phyloP scores from a whole-genome alignment of 2,113 vertebrate genomes.

The Dinomys branickii region DNA sequence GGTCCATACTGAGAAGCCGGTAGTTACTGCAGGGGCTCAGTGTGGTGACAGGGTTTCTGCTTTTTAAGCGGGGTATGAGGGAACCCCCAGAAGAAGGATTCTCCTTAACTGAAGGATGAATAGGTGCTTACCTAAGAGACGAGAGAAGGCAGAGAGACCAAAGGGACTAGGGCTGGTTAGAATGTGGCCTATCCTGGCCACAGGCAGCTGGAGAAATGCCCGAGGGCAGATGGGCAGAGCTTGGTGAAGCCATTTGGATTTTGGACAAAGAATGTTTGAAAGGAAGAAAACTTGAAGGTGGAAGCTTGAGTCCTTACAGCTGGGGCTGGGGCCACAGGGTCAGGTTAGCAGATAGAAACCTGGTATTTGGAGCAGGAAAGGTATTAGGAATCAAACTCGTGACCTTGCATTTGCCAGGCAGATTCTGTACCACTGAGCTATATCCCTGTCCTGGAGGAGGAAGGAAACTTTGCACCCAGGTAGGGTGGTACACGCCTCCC shows the following conservation, averaged over 20 bases:
- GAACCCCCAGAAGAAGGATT: not conserved
- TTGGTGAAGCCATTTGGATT: not conserved
- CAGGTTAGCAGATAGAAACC: not conserved
- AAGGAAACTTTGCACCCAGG: not conserved
- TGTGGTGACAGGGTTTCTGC: not conserved
- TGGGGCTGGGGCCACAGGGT: not conserved
- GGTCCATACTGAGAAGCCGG: not conserved
- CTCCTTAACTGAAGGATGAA: not conserved
- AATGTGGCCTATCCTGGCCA: not conserved
- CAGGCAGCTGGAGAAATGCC: not conserved
- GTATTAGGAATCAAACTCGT: too few relatives aligned
- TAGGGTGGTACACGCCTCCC: not conserved
- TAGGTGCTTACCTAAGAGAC: not conserved
- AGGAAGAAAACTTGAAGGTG: not conserved
- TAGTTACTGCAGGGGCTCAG: not conserved
- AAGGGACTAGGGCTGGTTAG: not conserved
- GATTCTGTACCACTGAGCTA: too few relatives aligned
- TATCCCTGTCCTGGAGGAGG: too few relatives aligned
- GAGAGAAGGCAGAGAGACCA: not conserved
- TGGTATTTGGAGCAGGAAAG: not conserved
- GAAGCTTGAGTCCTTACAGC: not conserved
- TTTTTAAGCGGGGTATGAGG: not conserved
- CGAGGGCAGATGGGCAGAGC: not conserved
- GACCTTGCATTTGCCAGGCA: too few relatives aligned
- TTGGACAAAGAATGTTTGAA: conserved; percentile 23